phyloP scores from a whole-genome alignment of 2,888 invertebrate species.

The Dioctria rufipes region DNA sequence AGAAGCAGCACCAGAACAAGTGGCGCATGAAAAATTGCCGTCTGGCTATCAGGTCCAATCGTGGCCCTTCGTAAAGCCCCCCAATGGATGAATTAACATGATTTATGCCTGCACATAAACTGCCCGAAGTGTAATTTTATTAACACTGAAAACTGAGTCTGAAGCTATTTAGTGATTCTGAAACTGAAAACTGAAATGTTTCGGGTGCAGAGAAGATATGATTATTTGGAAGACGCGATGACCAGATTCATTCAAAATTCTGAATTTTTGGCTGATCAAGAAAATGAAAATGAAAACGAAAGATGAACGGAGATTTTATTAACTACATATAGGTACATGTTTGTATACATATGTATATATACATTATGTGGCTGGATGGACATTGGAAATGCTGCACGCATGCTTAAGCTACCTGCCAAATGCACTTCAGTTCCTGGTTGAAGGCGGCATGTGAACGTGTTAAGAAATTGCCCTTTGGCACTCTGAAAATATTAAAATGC shows the following conservation, averaged over 20 bases:
- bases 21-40: constrained; percentile 48
- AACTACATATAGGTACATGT: too few relatives aligned
- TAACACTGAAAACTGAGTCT: constrained; percentile 7
- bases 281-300: neutral
- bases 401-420: too few relatives aligned
- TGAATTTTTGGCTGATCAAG: constrained; percentile 2
- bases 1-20: constrained; percentile 24
- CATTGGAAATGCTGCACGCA: too few relatives aligned
- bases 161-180: neutral
- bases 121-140: constrained; percentile 50
- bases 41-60: constrained; percentile 30
- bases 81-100: constrained; percentile 51
- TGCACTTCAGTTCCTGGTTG: constrained; percentile 11
- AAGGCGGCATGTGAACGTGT: constrained; percentile 30
- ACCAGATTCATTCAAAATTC: constrained; percentile 10
- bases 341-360: too few relatives aligned
- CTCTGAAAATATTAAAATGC: neutral
- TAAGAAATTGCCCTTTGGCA: constrained; percentile 31
- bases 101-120: constrained; percentile 48
- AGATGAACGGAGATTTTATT: neutral
- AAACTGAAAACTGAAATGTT: neutral
- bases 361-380: too few relatives aligned
- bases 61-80: constrained; percentile 35
- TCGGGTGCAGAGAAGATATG: neutral
- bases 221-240: constrained; percentile 13